Evolutionary conservation across 1,140 invertebrate species (phyloP), one percentile per base, ranked within the genome.

Genomic region (Pachyrhynchus sulphureomaculatus): DNA sequence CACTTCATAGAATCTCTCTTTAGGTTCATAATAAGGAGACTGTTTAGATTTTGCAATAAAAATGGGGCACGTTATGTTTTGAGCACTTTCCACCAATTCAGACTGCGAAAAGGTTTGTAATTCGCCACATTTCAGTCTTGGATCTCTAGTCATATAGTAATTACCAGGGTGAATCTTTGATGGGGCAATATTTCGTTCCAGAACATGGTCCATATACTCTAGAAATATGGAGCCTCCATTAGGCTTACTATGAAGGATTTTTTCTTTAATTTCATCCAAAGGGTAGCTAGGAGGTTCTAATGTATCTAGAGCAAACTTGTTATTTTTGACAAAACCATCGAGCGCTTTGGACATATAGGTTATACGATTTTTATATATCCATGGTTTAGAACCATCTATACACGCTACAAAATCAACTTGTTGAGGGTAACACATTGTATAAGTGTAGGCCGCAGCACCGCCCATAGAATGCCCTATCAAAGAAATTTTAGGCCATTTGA

Each of bases 401-500:
- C 80, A 81, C 47, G 88, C 79, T 12, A 83, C 78, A 65, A 83
- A 81, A 54, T 88, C 81, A 0, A 85, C 75, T 37, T 83, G 78
- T 2, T 84, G 74, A 0, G 86, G 84, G 66, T 81, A 88, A 0
- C 83, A 44, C 9, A 78, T 75, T 0, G 82, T 76, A 65, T 83
- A 89, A 2, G 80, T 74, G 74, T 83, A 84, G 3, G 72, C 73
- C 8, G 81, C 76, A 23, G 84, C 81, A 4, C 80, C 82, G 39
- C 86, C 87, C 23, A 63, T 24, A 0, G 86, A 88, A 68, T 89
- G 88, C 2, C 79, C 80, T 32, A 90, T 63, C 12, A 88, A 69
- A 10, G 84, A 84, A 2, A 90, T 75, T 74, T 86, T 85, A 13
- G 84, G 77, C 88, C 88, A 90, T 54, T 82, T 81, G 66, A 86